These are phyloP conservation scores for Virgularia gustaviana DNA, from an alignment of 92 coral and sea anemone species.

Conservation along the genomic window DNA sequence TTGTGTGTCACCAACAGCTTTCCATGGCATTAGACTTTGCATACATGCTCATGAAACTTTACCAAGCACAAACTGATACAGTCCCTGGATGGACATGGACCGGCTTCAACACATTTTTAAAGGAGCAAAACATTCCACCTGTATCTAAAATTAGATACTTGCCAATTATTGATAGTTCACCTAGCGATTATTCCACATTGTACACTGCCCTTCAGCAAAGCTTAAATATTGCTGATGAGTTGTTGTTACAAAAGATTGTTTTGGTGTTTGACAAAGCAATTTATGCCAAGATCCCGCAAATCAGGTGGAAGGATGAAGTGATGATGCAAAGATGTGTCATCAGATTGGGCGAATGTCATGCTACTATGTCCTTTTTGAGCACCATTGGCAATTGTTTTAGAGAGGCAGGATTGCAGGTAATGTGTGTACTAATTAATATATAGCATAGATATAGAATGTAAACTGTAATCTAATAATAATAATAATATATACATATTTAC, in stretches of 20 bases:
- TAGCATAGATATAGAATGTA: no score
- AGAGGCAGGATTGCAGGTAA: conserved; percentile 17
- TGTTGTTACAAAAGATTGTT: not conserved
- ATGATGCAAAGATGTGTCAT: not conserved
- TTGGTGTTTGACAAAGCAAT: not conserved
- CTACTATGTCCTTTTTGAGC: not conserved
- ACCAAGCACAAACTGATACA: not conserved
- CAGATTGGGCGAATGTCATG: not conserved
- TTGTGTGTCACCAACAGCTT: not conserved
- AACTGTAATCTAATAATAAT: no score
- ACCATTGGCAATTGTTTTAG: not conserved
- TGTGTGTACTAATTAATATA: no score
- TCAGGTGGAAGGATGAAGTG: conserved; percentile 9
- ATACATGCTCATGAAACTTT: not conserved
- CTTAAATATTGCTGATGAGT: conserved; percentile 4
- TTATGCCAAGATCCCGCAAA: conserved; percentile 4
- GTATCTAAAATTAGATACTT: conserved; percentile 4
- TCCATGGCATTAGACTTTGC: not conserved
- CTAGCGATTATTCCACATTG: not conserved
- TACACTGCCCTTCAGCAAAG: not conserved
- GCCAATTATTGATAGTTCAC: conserved; percentile 11
- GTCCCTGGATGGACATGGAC: conserved; percentile 1
- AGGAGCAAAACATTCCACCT: no score
- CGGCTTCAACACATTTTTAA: no score
- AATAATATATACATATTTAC: no score